These are phyloP conservation scores for Chaunax sp. DNA, from an alignment of 2,797 vertebrate species.

Conservation along the genomic window DNA sequence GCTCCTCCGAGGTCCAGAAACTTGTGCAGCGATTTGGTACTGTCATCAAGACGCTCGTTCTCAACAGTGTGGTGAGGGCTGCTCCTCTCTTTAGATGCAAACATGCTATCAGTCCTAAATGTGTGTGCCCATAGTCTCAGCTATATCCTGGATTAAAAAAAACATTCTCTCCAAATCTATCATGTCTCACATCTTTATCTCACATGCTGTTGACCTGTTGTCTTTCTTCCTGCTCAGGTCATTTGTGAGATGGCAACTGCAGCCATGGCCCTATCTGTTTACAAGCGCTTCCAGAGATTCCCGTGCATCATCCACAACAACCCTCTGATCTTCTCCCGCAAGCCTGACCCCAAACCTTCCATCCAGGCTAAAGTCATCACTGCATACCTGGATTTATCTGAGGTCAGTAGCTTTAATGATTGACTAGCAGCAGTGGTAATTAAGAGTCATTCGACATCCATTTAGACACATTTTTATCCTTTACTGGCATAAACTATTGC, in stretches of 20 bases:
- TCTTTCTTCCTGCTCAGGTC: conserved; percentile 55
- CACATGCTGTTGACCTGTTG: background rate
- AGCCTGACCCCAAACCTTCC: conserved; percentile 61
- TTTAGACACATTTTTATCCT: background rate
- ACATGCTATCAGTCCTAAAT: background rate
- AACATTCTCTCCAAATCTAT: background rate
- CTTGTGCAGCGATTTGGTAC: conserved; percentile 87
- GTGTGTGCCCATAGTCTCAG: background rate
- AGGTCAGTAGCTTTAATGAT: conserved; percentile 43
- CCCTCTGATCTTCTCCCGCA: conserved; percentile 72
- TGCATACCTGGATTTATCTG: conserved; percentile 4
- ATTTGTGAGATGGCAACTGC: conserved; percentile 77
- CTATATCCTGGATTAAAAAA: background rate
- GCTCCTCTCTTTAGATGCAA: background rate
- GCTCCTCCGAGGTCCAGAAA: conserved; percentile 83
- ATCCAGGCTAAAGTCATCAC: conserved; percentile 27
- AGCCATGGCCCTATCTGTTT: conserved; percentile 65
- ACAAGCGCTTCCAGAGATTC: conserved; percentile 72
- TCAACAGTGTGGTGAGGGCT: conserved; percentile 66
- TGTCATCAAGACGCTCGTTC: conserved; percentile 64
- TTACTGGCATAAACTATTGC: background rate
- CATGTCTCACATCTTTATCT: background rate
- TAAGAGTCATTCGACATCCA: background rate
- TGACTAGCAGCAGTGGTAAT: background rate
- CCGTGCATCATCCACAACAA: conserved; percentile 78